Evolutionary conservation across 2,888 invertebrate genomes (phyloP).

Genomic region (Drosophila setosimentum): DNA sequence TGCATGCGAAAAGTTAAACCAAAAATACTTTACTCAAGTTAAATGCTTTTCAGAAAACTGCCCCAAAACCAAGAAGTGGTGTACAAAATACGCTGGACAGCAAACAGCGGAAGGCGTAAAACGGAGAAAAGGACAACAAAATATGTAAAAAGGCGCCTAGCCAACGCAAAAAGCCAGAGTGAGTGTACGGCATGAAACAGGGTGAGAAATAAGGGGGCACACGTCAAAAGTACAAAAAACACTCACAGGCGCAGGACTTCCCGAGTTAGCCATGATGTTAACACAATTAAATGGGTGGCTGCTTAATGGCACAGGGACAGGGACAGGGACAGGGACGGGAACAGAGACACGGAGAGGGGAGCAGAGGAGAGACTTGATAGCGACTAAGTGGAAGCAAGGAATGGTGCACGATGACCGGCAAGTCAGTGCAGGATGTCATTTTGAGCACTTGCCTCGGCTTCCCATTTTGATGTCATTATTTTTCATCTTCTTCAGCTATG

Average conservation of each 20-base stretch:
- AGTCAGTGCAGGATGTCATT: slow-evolving; percentile 72
- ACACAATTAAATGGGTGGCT: slow-evolving; percentile 68
- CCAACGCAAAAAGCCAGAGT: slow-evolving; percentile 15
- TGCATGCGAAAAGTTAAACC: slow-evolving; percentile 62
- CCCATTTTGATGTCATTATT: slow-evolving; percentile 63
- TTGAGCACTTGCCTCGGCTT: slow-evolving; percentile 64
- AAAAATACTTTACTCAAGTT: slow-evolving; percentile 64
- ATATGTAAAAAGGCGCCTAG: slow-evolving; percentile 45
- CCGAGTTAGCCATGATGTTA: slow-evolving; percentile 58
- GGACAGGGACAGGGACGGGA: background rate
- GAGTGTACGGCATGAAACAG: slow-evolving; percentile 8
- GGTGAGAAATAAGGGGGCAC: background rate
- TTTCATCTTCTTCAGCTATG: slow-evolving; percentile 21
- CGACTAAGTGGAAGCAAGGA: slow-evolving; percentile 14
- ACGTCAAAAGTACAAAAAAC: slow-evolving; percentile 48
- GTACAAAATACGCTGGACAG: slow-evolving; percentile 16
- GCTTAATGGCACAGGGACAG: background rate
- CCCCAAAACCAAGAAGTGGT: slow-evolving; percentile 20
- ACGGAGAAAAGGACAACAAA: slow-evolving; percentile 44
- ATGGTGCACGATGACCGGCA: slow-evolving; percentile 57
- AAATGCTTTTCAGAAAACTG: slow-evolving; percentile 58
- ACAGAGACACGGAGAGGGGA: background rate
- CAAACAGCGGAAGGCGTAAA: slow-evolving; percentile 41
- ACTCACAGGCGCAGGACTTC: slow-evolving; percentile 16
- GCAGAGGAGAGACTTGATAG: background rate